Percentiles rank a stretch among this genome's conserved stretches.
These are phyloP conservation scores for Gobius niger DNA, from an alignment of 2,113 vertebrate species.

Conservation along the genomic window DNA sequence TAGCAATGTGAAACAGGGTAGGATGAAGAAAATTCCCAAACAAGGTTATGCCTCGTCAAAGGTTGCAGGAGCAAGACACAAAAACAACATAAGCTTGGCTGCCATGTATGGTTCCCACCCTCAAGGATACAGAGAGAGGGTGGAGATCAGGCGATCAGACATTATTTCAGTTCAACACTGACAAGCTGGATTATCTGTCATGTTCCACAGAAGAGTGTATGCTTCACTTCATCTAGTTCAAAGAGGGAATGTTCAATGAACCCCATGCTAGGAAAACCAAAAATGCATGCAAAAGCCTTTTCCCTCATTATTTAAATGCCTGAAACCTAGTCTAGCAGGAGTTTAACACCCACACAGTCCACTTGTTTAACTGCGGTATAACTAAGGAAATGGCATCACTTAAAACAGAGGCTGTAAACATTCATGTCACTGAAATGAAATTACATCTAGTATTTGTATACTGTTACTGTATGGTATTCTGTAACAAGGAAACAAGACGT, in stretches of 20 bases:
- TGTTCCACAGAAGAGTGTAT: slow-evolving; percentile 10
- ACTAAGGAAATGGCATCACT: not conserved
- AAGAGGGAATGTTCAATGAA: not conserved
- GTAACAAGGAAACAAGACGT: no score
- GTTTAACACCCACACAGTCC: slow-evolving; percentile 30
- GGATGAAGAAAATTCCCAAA: slow-evolving; percentile 44
- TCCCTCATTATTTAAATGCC: slow-evolving; percentile 64
- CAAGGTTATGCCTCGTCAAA: slow-evolving; percentile 29
- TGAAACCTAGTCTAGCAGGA: not conserved
- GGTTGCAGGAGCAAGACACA: slow-evolving; percentile 40
- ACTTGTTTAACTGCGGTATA: not conserved
- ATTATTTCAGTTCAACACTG: slow-evolving; percentile 45
- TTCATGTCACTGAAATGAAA: not conserved
- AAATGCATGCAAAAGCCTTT: not conserved
- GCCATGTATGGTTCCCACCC: slow-evolving; percentile 66
- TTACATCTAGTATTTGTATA: not conserved
- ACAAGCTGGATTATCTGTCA: slow-evolving; percentile 30
- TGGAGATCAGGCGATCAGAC: slow-evolving; percentile 54
- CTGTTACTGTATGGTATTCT: not conserved
- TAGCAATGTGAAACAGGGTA: slow-evolving; percentile 41
- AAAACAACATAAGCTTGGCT: slow-evolving; percentile 62
- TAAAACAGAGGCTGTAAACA: not conserved
- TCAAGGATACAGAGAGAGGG: slow-evolving; percentile 67
- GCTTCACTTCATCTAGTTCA: slow-evolving; percentile 3
- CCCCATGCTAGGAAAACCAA: not conserved